Evolutionary conservation across 2,797 vertebrate species (phyloP), one percentile per base, ranked within the genome.

Genomic region (Allobates femoralis): DNA sequence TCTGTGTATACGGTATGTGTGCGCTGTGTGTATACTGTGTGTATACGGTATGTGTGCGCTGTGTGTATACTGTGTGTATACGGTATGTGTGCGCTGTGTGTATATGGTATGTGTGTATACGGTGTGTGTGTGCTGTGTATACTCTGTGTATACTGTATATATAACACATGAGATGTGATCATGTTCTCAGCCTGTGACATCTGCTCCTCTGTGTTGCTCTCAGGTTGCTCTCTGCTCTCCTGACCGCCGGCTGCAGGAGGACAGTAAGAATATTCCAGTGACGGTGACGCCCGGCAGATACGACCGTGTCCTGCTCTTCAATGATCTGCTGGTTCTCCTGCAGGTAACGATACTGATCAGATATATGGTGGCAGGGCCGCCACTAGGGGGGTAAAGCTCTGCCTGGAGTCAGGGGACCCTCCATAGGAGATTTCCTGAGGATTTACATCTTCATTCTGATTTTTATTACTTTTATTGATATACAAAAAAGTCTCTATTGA

Each of bases 291-390:
- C 83, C 0, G 89, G 89, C 15, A 88, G 91, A 58, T 91, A 90
- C 0, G 92, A 95, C 37, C 89, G 94, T 0, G 23, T 93, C 77
- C 90, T 96, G 76, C 94, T 96, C 84, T 95, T 95, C 0, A 90
- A 92, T 5, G 95, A 96, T 0, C 50, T 89, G 50, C 92, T 96
- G 0, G 91, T 94, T 50, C 50, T 95, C 8, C 84, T 95, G 64
- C 94, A 96, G 92, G 95, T 94, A 18, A 3, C 6, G 14, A 1
- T n/a, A 30, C 26, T 34, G 64, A 66, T 7, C 15, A 16, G 3
- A 5, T 14, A 4, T n/a, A n/a, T n/a, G n/a, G n/a, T n/a, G n/a
- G n/a, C n/a, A n/a, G n/a, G n/a, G n/a, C n/a, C n/a, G n/a, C n/a
- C n/a, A n/a, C n/a, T n/a, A n/a, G n/a, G n/a, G n/a, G n/a, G n/a